phyloP scores from a whole-genome alignment of 1,140 invertebrate species.

The Schlechtendalia chinensis region DNA sequence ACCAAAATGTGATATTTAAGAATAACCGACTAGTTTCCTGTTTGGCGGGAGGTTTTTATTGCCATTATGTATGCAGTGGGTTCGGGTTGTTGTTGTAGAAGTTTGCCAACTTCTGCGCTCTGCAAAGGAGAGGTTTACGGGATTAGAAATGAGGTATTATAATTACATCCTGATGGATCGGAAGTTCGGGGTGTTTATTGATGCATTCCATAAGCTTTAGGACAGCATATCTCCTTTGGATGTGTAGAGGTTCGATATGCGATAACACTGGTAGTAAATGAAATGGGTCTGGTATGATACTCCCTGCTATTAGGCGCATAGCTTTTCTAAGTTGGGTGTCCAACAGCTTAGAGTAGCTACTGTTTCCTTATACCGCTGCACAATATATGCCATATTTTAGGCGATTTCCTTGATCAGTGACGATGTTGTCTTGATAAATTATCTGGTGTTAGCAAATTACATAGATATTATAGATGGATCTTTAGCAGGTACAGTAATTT shows the following conservation, averaged over 20 bases:
- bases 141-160: background rate
- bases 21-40: background rate
- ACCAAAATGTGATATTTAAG: background rate
- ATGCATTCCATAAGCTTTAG: background rate
- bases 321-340: too few species aligned
- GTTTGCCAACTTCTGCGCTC: background rate
- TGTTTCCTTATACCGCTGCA: too few species aligned
- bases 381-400: too few species aligned
- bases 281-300: background rate
- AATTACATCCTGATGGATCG: background rate
- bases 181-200: background rate
- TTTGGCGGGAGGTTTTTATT: slow-evolving; percentile 1
- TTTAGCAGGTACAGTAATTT: too few species aligned
- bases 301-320: background rate
- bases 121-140: background rate
- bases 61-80: background rate
- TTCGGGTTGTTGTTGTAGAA: slow-evolving; percentile 2
- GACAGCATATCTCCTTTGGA: background rate
- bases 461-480: too few species aligned
- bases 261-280: background rate
- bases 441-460: too few species aligned
- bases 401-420: too few species aligned
- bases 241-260: background rate
- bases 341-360: too few species aligned
- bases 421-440: too few species aligned